phyloP scores from a whole-genome alignment of 2,888 invertebrate genomes.

The Hirtodrosophila duncani region DNA sequence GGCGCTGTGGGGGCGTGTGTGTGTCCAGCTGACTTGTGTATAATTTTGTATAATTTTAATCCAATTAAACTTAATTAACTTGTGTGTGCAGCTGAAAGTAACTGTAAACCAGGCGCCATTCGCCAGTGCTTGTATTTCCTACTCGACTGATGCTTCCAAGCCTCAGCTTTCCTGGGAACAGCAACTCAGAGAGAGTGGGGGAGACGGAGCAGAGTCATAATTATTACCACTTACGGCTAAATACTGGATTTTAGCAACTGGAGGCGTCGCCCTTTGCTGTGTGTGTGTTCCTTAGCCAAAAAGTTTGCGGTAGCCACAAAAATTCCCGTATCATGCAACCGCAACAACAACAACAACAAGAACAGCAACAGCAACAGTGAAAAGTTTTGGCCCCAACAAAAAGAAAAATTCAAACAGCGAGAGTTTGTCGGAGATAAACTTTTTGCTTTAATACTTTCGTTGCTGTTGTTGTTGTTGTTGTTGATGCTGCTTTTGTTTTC shows the following conservation, averaged over 20 bases:
- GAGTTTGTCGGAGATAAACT: conserved; percentile 47
- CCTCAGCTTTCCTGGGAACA: neutral
- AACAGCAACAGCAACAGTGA: conserved; percentile 26
- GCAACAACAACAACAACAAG: conserved; percentile 32
- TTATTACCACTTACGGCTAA: conserved; percentile 73
- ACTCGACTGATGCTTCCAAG: too few relatives aligned
- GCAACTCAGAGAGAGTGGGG: neutral
- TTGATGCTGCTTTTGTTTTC: conserved; percentile 19
- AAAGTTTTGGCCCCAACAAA: conserved; percentile 49
- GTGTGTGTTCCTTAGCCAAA: conserved; percentile 4
- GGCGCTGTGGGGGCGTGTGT: too few relatives aligned
- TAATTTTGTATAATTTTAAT: conserved; percentile 62
- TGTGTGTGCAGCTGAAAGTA: conserved; percentile 32
- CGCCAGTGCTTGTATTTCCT: neutral
- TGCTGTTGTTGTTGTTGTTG: neutral
- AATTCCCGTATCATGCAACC: conserved; percentile 64
- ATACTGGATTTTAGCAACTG: conserved; percentile 44
- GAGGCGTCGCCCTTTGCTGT: neutral
- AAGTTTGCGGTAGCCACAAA: conserved; percentile 46
- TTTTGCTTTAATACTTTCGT: conserved; percentile 58
- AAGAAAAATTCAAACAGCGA: conserved; percentile 14
- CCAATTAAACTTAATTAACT: conserved; percentile 73
- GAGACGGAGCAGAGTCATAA: conserved; percentile 47
- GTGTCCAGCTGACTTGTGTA: conserved; percentile 9
- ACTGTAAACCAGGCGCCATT: conserved; percentile 37